Evolutionary conservation across 2,888 invertebrate species (phyloP), one percentile per base, ranked within the genome.

Genomic region (Campoplex nolae): DNA sequence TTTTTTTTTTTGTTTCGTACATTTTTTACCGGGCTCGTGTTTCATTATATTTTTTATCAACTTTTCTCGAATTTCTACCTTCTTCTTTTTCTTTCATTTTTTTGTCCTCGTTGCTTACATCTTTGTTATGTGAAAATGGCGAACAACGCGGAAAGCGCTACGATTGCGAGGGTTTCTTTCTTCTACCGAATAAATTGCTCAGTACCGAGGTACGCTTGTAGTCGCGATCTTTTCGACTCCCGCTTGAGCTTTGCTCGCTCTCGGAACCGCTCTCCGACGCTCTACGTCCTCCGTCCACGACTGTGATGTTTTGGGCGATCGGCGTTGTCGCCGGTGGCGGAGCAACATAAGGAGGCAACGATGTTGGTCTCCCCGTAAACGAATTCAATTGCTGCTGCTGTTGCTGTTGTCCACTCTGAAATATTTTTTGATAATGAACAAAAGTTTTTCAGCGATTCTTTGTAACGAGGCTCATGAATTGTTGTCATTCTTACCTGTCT

Each of bases 321-420:
- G 92, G 93, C 6, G 92, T 89, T 3, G 92, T 91, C 32, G 94
- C 93, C n/a, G 94, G 92, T 8, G 95, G 93, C 54, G 94, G 94
- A 74, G 95, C 93, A n/a, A 95, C 94, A 81, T 95, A 95, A n/a
- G 95, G 94, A 35, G 95, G 95, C 81, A 95, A 90, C 56, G 95
- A 94, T 18, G 94, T 92, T 65, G 94, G 94, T 89, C 94, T 92
- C 11, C 91, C 91, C 54, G 92, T 92, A 38, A 93, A 93, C 45
- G 93, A 93, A 84, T 93, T 94, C 56, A 93, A 89, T 71, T 91
- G 91, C 67, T 90, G 91, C 58, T 58, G 58, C 28, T 58, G 58
- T 11, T 62, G 62, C 32, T 62, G 93, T 84, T 89, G 84, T 18
- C 58, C 65, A n/a, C 86, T 70, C 89, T 89, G 76, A 62, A 87